Base-by-base conservation (phyloP, 1,140 invertebrate genomes). In the Apis cerana region DNA sequence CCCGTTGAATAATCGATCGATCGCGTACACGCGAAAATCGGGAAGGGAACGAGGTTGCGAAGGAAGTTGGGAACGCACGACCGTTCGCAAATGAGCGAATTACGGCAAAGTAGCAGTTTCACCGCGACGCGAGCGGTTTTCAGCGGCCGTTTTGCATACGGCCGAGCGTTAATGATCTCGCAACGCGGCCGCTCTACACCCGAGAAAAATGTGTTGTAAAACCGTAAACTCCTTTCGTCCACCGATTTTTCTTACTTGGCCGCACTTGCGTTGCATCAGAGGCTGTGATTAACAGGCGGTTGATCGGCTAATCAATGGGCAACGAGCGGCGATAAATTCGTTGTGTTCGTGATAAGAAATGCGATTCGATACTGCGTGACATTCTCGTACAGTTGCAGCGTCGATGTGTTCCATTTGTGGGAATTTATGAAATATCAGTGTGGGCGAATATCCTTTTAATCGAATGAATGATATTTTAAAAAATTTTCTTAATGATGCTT, bases 81-180 rank as follows among this genome's bases (percentile, higher is more conserved):
- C 5, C 23, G 58, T 48, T 61, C 81, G 65, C 81, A 71, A 82
- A 82, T 70, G 81, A 82, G 67, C 75, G 81, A 78, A 82, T 82
- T 78, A 77, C 50, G 27, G 19, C 21, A 64, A 82, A 82, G 75
- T 71, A 56, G 72, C 59, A 68, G 74, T 76, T 82, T 68, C 80
- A 43, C 48, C 23, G 21, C 23, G 80, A 48, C 19, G 13, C 33
- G 71, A 75, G 78, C 75, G 77, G 84, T 87, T 86, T 87, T 82
- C 86, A 82, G 72, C 72, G 56, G 58, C 67, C 72, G 75, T 33
- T 87, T 87, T 84, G 86, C 85, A 86, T 87, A 84, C 76, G 58
- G 58, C 59, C 52, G 67, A n/a, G 61, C 27, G 80, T 50, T 86
- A 80, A 86, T 77, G 71, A 85, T 86, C 54, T 59, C 68, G 71